Evolutionary conservation across 2,888 invertebrate species (phyloP), one percentile per base, ranked within the genome.

Genomic region (Phania funesta): DNA sequence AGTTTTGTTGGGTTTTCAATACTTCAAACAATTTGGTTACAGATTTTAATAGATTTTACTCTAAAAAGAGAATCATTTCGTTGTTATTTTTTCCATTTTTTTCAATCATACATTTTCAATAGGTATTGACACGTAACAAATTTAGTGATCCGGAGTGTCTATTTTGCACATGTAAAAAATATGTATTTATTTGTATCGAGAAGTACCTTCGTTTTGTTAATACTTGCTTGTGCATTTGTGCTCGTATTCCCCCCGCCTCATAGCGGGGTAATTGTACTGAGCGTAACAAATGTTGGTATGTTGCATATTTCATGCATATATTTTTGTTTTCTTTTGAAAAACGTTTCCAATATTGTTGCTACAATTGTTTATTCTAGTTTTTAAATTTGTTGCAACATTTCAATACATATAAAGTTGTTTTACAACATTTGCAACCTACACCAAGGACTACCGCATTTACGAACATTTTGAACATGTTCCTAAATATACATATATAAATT

Each of bases 121-220:
- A 82, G 78, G 70, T 82, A 82, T 82, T 82, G 82, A 78, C 82
- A 82, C 78, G 82, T 82, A 78, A 78, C 82, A 78, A 82, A 82
- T 82, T 82, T 82, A 75, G 78, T 82, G 74, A 82, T 75, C 68
- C 74, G 60, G 74, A 82, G 64, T 78, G 60, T 78, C 38, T 82
- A 60, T 75, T 78, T 78, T 78, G 38, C 48, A 54, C 50, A 65
- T 65, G 48, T 54, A 70, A 54, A 41, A 54, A 64, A 48, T 62
- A 58, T 54, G 64, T 60, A 26, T 76, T 52, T 60, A 41, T 60
- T 46, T 56, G 16, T 48, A 26, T 41, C 32, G 44, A 44, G 52
- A 81, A 74, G 73, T 82, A 58, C 38, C 68, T 78, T 78, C 78
- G 74, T 82, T 78, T 78, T 70, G 78, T 82, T 78, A 78, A 78